phyloP scores from a whole-genome alignment of 2,888 invertebrate genomes.

The Euclidia mi region DNA sequence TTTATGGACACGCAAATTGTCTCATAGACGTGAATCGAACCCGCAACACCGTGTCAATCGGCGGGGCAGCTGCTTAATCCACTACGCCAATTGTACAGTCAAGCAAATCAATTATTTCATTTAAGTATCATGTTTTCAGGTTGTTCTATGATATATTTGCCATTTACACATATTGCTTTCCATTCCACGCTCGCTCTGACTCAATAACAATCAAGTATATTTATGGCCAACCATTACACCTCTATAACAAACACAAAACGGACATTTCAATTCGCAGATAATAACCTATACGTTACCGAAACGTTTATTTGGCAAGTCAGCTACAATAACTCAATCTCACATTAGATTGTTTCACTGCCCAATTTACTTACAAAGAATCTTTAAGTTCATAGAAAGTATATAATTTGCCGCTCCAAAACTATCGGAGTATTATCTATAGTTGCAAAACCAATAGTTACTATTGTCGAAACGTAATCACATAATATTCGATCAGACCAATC shows the following conservation, averaged over 20 bases:
- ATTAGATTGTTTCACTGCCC: neutral
- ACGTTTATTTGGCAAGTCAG: neutral
- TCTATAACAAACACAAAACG: too few relatives aligned
- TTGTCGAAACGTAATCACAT: slow-evolving; percentile 50
- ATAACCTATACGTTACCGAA: neutral
- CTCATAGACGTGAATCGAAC: too few relatives aligned
- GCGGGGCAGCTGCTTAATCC: too few relatives aligned
- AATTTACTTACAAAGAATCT: neutral
- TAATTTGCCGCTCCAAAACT: slow-evolving; percentile 18
- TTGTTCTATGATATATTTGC: too few relatives aligned
- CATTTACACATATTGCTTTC: too few relatives aligned
- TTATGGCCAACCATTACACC: too few relatives aligned
- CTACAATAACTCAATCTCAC: slow-evolving; percentile 1
- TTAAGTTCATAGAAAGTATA: slow-evolving; percentile 17
- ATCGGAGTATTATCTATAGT: slow-evolving; percentile 23
- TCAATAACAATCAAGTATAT: too few relatives aligned
- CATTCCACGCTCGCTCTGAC: too few relatives aligned
- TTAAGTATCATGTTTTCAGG: too few relatives aligned
- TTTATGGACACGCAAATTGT: too few relatives aligned
- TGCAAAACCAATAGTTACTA: slow-evolving; percentile 43
- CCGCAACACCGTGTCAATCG: too few relatives aligned
- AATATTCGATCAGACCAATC: slow-evolving; percentile 55
- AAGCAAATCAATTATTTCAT: neutral
- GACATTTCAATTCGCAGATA: neutral
- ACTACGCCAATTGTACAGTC: too few relatives aligned